These are phyloP conservation scores for Macrosteles quadrilineatus DNA, from an alignment of 1,140 invertebrate species.

Conservation along the genomic window DNA sequence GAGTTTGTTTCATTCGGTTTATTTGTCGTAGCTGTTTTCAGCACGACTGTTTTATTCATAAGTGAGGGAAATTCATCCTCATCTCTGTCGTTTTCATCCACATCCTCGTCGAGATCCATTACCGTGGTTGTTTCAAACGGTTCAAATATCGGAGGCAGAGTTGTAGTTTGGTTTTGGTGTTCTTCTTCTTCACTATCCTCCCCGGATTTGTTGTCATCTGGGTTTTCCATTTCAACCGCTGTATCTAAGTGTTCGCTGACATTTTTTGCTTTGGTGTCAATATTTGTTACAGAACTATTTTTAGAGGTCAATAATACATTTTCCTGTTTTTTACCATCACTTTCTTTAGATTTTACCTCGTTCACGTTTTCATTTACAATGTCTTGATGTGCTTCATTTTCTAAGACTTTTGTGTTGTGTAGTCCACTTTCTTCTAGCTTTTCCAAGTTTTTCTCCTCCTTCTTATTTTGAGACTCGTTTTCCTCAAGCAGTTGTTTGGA, in stretches of 20 bases:
- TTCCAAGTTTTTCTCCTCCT: not conserved
- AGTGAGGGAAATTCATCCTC: not conserved
- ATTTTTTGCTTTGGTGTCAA: not conserved
- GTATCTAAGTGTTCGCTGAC: not conserved
- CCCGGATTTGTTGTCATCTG: not conserved
- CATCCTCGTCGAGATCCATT: not conserved
- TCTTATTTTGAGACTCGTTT: not conserved
- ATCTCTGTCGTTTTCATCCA: not conserved
- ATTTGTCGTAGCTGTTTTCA: not conserved
- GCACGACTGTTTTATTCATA: not conserved
- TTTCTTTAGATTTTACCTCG: not conserved
- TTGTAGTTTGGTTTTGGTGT: not conserved
- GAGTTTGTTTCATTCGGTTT: not conserved
- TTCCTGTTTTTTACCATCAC: not conserved
- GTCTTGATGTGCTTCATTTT: not conserved
- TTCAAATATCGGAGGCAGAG: not conserved
- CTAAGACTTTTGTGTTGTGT: not conserved
- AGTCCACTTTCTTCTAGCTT: not conserved
- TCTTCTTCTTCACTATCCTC: conserved; percentile 15
- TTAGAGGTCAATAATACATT: too few relatives aligned
- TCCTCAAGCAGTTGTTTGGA: not conserved
- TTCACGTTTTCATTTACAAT: conserved; percentile 9
- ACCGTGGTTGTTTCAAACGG: not conserved
- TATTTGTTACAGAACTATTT: too few relatives aligned
- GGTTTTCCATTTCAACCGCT: not conserved